These are phyloP conservation scores for Quadroppia sp. DNA, from an alignment of 2,888 invertebrate species.

Conservation along the genomic window DNA sequence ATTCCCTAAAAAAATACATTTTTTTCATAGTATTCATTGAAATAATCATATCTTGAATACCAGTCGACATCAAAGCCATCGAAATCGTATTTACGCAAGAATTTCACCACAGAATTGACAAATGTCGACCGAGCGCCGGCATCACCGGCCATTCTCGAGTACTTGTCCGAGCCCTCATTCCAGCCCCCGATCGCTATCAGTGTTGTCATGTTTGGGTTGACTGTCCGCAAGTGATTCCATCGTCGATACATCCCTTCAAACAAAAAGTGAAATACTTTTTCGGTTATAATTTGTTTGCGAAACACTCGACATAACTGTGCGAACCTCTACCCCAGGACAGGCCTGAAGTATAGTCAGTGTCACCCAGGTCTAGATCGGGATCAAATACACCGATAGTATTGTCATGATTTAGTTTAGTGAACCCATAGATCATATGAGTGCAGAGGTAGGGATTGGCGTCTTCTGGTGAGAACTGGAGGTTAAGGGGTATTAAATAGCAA, in stretches of 20 bases:
- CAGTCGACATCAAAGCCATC: conserved; percentile 67
- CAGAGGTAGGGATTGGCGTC: conserved; percentile 56
- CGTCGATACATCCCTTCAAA: conserved; percentile 33
- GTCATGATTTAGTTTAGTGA: conserved; percentile 61
- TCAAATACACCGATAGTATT: conserved; percentile 65
- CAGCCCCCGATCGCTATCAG: conserved; percentile 64
- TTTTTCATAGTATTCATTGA: not conserved
- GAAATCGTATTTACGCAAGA: conserved; percentile 70
- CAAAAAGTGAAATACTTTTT: not conserved
- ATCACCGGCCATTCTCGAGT: conserved; percentile 54
- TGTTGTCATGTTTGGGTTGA: conserved; percentile 58
- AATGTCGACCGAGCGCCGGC: conserved; percentile 56
- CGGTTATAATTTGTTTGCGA: not conserved
- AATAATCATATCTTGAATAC: conserved; percentile 12
- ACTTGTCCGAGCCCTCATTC: conserved; percentile 62
- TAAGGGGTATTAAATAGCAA: too few species aligned
- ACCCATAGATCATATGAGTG: conserved; percentile 70
- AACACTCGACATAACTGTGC: conserved; percentile 48
- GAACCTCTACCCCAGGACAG: conserved; percentile 49
- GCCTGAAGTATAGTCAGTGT: conserved; percentile 54
- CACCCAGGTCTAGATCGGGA: conserved; percentile 60
- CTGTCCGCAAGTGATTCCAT: conserved; percentile 45
- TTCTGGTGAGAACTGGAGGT: not conserved
- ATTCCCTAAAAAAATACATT: conserved; percentile 62
- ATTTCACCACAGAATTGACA: conserved; percentile 58